These are phyloP conservation scores for Sitta europaea DNA, from an alignment of 2,113 vertebrate species.

Conservation along the genomic window DNA sequence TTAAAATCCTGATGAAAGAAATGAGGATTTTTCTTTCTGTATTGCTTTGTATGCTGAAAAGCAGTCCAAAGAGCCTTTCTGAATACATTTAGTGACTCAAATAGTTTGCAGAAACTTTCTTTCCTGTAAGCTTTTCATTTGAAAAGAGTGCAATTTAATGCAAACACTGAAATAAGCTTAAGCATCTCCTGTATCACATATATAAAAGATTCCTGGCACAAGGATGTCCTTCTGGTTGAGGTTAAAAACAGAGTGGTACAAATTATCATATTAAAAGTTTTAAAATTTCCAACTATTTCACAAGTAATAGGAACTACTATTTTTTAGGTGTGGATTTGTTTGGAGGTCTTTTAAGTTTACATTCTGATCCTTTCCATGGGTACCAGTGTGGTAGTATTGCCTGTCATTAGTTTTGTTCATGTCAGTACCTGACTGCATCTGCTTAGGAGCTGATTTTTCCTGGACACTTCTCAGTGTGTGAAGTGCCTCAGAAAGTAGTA, in stretches of 20 bases:
- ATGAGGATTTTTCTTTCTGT: not conserved
- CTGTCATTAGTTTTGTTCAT: not conserved
- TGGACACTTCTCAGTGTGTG: not conserved
- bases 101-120: not conserved
- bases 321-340: not conserved
- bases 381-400: not conserved
- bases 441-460: not conserved
- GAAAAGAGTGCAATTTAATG: not conserved
- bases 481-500: not conserved
- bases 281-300: not conserved
- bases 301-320: not conserved
- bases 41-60: constrained; percentile 32
- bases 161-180: constrained; percentile 34
- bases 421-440: not conserved
- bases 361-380: not conserved
- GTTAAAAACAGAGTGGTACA: not conserved
- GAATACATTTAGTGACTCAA: constrained; percentile 6
- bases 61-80: not conserved
- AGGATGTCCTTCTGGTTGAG: not conserved
- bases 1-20: constrained; percentile 52
- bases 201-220: not conserved
- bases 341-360: not conserved
- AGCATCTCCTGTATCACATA: not conserved
- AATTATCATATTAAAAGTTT: not conserved
- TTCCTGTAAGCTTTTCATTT: constrained; percentile 26